Evolutionary conservation across 2,797 vertebrate genomes (phyloP).

Genomic region (Falco berigora): DNA sequence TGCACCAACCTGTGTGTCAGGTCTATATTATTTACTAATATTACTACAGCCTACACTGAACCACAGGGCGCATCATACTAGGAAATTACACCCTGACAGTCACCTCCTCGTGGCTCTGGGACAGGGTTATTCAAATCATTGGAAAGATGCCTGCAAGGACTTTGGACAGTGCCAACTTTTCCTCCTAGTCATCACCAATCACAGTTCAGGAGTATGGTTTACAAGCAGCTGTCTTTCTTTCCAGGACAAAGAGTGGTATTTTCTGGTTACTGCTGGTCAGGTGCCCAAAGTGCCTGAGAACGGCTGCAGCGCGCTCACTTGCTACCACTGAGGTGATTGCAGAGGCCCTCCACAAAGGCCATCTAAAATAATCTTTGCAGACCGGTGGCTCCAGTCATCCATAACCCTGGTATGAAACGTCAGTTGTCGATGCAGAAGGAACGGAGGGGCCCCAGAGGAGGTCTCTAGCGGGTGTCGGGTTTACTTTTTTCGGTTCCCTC

Average conservation of each 20-base stretch:
- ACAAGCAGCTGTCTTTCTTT: background rate
- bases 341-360: background rate
- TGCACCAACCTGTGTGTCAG: background rate
- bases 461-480: background rate
- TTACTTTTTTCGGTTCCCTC: background rate
- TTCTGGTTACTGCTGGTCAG: background rate
- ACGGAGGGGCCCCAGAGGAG: background rate
- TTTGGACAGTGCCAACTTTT: background rate
- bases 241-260: background rate
- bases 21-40: background rate
- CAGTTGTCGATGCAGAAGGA: background rate
- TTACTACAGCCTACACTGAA: background rate
- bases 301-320: accelerated
- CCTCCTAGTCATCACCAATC: background rate
- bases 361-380: background rate
- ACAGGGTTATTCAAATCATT: background rate
- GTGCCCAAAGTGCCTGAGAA: background rate
- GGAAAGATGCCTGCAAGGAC: background rate
- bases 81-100: background rate
- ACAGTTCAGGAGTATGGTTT: background rate
- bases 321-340: background rate
- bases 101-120: background rate
- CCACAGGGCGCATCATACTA: background rate
- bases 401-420: background rate
- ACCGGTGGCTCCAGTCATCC: background rate